Evolutionary conservation across 2,113 vertebrate genomes (phyloP), one percentile per base, ranked within the genome.

Genomic region (Nannobrachium achirus): DNA sequence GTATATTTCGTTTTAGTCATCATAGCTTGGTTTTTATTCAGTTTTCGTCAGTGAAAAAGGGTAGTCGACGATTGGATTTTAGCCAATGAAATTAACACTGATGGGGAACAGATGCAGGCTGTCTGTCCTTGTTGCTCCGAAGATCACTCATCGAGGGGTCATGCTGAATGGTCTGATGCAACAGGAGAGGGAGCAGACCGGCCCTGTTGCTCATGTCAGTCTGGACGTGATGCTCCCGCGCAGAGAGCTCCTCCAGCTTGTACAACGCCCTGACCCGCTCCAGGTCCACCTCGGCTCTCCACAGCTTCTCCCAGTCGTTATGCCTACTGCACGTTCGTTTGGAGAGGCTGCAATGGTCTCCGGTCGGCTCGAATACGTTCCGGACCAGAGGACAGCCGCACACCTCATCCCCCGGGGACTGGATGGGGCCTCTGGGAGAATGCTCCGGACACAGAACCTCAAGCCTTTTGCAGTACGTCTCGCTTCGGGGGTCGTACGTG

Each of bases 221-320:
- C 66, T 95, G 92, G 8, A 97, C 95, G 0, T 97, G 97, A 2
- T 95, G 93, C 79, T 97, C 95, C 82, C 97, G 96, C 80, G 96
- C 96, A 76, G 97, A 97, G 0, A 97, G 92, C 85, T 97, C 96
- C 0, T 97, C 96, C 90, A 97, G 79, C 75, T 97, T 97, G 91
- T 97, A 97, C 95, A 95, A 97, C 95, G 97, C 95, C 11, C 96
- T 86, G 53, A 97, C 95, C 0, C 96, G 91, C 78, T 97, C 96
- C 85, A 97, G 69, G 83, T 97, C 96, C 71, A 97, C 95, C 79
- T 97, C 96, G 0, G 96, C 96, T 16, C 95, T 90, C n/a, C 96
- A 81, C 1, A 97, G 91, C 80, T 97, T 97, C 82, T 97, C 96
- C 96, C 96, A 97, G 85, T 96, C 95, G 80, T 97, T 97, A 82